A percentile compares a stretch with the other conserved stretches of the same genome.
Conservation (phyloP, 2,113 vertebrate genomes). For the Urocitellus parryii region DNA sequence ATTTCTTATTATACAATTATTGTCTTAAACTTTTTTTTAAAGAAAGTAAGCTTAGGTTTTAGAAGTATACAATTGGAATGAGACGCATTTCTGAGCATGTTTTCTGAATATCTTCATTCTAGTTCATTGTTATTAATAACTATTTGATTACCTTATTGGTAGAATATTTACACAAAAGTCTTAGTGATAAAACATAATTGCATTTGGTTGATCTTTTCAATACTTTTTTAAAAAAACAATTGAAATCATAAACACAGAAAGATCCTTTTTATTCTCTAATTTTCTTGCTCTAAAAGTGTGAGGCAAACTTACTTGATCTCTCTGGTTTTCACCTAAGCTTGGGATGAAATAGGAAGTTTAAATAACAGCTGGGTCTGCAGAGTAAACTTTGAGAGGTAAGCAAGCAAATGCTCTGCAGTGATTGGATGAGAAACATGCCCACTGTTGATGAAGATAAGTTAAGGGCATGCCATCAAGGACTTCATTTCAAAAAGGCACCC, state of each 20-base stretch:
- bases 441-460: background rate
- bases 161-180: background rate
- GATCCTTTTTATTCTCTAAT: background rate
- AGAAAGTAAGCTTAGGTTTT: background rate
- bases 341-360: background rate
- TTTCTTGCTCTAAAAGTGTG: slow-evolving; percentile 12
- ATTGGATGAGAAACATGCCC: background rate
- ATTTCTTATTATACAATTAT: background rate
- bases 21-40: slow-evolving; percentile 6
- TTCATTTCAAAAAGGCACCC: background rate
- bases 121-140: background rate
- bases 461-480: background rate
- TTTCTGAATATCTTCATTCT: slow-evolving; percentile 17
- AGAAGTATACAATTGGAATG: background rate
- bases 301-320: background rate
- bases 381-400: background rate
- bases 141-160: background rate
- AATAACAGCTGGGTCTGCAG: background rate
- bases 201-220: background rate
- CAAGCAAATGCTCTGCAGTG: background rate
- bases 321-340: background rate
- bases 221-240: background rate
- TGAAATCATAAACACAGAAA: background rate
- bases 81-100: slow-evolving; percentile 13
- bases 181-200: background rate